Evolutionary conservation across 2,888 invertebrate species (phyloP), one percentile per base, ranked within the genome.

Genomic region (Synergus umbraculus): DNA sequence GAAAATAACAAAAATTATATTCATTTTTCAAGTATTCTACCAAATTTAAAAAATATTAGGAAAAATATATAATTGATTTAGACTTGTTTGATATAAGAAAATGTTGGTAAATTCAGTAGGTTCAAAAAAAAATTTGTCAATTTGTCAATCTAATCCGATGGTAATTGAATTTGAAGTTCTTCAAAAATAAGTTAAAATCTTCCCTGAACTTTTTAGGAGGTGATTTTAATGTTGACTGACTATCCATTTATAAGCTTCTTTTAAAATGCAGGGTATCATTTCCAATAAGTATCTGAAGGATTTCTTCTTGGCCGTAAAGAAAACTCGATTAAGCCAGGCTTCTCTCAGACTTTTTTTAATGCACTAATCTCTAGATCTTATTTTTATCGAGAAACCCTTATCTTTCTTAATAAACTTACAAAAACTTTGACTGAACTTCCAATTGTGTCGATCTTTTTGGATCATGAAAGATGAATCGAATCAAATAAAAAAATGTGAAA

Each of bases 291-390:
- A 9, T n/a, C 29, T 13, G 29, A 29, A 2, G 22, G 18, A 29
- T 69, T 46, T 69, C 29, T 46, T 69, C 46, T 49, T 46, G 29
- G 8, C 29, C 22, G 67, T 22, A 46, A 46, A 49, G 46, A 46
- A 69, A 69, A 49, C 29, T 69, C 29, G 10, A 49, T 49, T 69
- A 46, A 69, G 22, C 13, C 22, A 46, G 13, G n/a, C 46, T 69
- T 69, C 29, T 49, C n/a, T 66, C 3, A 29, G 43, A 37, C 66
- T 66, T 43, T 43, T 66, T 66, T 5, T 66, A 43, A 69, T 65
- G 5, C 65, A n/a, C n/a, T 43, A 37, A 8, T n/a, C 13, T 46
- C 10, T 18, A n/a, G 43, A 18, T 66, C 12, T 18, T 58, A 18
- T 18, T 18, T 2, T 58, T n/a, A 0, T 58, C 58, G 18, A 18